Percentiles rank a stretch among this genome's conserved stretches.
phyloP scores from a whole-genome alignment of 2,113 vertebrate genomes.

The Rhabdomys dilectus region DNA sequence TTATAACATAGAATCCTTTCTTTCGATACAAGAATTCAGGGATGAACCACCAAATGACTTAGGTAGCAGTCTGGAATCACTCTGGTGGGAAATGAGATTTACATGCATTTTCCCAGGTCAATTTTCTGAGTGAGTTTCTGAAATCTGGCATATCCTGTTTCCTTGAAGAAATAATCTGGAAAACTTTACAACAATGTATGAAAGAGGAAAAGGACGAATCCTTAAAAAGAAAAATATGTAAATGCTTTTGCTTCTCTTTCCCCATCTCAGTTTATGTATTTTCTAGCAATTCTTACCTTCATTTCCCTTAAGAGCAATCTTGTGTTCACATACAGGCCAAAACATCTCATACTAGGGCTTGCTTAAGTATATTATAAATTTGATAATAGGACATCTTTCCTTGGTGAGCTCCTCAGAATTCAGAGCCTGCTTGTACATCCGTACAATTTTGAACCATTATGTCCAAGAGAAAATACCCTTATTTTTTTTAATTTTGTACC shows the following conservation, averaged over 20 bases:
- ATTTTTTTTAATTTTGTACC: constrained; percentile 46
- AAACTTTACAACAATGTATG: neutral
- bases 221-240: neutral
- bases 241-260: neutral
- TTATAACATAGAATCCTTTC: neutral
- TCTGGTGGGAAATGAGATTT: neutral
- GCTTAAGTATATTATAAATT: neutral
- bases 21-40: neutral
- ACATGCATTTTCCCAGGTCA: neutral
- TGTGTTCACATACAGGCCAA: neutral
- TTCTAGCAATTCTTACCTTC: neutral
- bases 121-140: neutral
- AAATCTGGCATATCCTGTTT: neutral
- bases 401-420: neutral
- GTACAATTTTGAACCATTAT: neutral
- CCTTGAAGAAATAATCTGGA: neutral
- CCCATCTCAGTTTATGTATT: neutral
- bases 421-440: neutral
- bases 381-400: neutral
- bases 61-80: neutral
- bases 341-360: neutral
- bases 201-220: neutral
- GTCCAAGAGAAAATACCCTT: constrained; percentile 49
- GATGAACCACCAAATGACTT: neutral
- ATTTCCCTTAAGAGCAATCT: fast-evolving